Conservation (phyloP, 1,140 invertebrate genomes). For the Probaryconus sp. region DNA sequence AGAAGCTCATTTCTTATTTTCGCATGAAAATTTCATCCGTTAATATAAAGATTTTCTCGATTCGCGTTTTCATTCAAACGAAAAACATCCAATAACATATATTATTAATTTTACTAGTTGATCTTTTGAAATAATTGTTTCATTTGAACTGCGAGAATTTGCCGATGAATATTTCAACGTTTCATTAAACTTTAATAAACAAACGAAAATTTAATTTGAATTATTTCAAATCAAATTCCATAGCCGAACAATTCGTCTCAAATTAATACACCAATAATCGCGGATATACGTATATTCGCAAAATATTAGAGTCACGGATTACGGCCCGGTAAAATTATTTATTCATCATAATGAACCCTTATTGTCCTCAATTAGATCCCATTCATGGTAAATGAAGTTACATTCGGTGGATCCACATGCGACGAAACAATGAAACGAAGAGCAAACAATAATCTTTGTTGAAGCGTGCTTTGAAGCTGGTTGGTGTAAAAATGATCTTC, state of each 20-base stretch:
- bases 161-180: no score
- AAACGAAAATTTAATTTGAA: slow-evolving; percentile 1
- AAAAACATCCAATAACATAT: no score
- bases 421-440: neutral
- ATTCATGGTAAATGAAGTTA: neutral
- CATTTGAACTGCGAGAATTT: no score
- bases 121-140: no score
- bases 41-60: neutral
- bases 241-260: slow-evolving; percentile 10
- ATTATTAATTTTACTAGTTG: no score
- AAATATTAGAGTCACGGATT: no score
- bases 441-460: slow-evolving; percentile 20
- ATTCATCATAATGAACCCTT: slow-evolving; percentile 9
- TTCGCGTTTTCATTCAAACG: neutral
- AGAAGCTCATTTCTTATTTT: neutral
- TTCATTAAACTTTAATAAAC: no score
- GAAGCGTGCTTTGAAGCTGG: neutral
- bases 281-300: neutral
- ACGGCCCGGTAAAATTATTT: slow-evolving; percentile 8
- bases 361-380: neutral
- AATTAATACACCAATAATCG: slow-evolving; percentile 18
- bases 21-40: no score
- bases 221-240: neutral
- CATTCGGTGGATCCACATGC: neutral
- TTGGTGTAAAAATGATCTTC: slow-evolving; percentile 11